These are phyloP conservation scores for Protophormia terraenovae DNA, from an alignment of 2,888 invertebrate genomes.

Conservation along the genomic window DNA sequence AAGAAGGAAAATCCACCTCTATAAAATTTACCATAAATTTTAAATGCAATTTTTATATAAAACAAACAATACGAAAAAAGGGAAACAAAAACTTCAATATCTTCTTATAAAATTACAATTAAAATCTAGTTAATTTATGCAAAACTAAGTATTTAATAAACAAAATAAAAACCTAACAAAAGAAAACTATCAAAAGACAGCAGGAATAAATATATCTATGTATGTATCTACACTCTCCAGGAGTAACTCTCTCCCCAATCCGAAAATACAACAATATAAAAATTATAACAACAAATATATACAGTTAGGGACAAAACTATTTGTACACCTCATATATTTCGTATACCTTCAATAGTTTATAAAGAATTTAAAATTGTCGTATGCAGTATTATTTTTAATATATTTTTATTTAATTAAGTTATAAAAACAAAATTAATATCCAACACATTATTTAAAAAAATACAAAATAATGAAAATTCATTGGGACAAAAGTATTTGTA, in stretches of 20 bases:
- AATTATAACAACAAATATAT: background rate
- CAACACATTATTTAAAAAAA: too few relatives aligned
- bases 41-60: background rate
- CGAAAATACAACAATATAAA: background rate
- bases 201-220: background rate
- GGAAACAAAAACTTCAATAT: conserved; percentile 30
- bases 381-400: too few relatives aligned
- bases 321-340: too few relatives aligned
- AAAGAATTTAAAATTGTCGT: too few relatives aligned
- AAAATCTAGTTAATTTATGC: conserved; percentile 75
- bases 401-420: too few relatives aligned
- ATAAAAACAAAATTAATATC: too few relatives aligned
- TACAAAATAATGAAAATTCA: too few relatives aligned
- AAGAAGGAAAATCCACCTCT: too few relatives aligned
- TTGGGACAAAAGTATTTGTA: too few relatives aligned
- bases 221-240: background rate
- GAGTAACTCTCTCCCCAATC: background rate
- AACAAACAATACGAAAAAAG: background rate
- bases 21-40: background rate
- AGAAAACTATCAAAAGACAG: conserved; percentile 16
- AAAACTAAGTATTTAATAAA: conserved; percentile 72
- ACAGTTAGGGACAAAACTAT: too few relatives aligned
- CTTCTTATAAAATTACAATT: conserved; percentile 73
- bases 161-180: conserved; percentile 18
- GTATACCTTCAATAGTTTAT: too few relatives aligned